phyloP scores from a whole-genome alignment of 2,113 vertebrate species.

The Talpa occidentalis region DNA sequence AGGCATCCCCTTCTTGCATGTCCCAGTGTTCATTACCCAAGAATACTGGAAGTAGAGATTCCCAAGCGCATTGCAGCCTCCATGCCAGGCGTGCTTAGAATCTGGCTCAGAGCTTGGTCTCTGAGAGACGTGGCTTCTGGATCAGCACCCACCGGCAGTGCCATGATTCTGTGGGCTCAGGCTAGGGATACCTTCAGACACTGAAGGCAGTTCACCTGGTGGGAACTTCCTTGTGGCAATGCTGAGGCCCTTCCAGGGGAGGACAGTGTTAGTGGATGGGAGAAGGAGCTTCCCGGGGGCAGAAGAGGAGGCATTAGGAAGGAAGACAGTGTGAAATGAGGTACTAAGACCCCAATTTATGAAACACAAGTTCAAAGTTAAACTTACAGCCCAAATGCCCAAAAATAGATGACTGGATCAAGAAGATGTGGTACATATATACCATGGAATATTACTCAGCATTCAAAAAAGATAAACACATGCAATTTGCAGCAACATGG shows the following conservation, averaged over 20 bases:
- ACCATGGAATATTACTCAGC: no score
- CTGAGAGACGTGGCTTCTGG: background rate
- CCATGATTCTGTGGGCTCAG: background rate
- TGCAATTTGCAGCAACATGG: no score
- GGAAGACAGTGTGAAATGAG: no score
- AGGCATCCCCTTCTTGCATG: background rate
- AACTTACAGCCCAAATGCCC: no score
- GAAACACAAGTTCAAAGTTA: background rate
- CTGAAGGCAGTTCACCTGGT: background rate
- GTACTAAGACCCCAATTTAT: background rate
- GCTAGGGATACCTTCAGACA: background rate
- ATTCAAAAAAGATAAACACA: no score
- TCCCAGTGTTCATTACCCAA: background rate
- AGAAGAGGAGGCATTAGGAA: background rate
- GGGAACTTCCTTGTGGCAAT: background rate
- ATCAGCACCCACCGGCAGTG: background rate
- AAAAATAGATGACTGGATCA: no score
- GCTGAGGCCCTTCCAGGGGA: background rate
- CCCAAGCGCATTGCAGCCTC: background rate
- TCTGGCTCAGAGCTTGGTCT: background rate
- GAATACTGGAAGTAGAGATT: background rate
- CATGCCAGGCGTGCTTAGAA: background rate
- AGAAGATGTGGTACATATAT: no score
- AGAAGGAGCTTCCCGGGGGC: accelerated
- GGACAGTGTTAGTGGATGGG: background rate